phyloP scores from a whole-genome alignment of 2,113 vertebrate genomes.

The Dicaeum eximium region DNA sequence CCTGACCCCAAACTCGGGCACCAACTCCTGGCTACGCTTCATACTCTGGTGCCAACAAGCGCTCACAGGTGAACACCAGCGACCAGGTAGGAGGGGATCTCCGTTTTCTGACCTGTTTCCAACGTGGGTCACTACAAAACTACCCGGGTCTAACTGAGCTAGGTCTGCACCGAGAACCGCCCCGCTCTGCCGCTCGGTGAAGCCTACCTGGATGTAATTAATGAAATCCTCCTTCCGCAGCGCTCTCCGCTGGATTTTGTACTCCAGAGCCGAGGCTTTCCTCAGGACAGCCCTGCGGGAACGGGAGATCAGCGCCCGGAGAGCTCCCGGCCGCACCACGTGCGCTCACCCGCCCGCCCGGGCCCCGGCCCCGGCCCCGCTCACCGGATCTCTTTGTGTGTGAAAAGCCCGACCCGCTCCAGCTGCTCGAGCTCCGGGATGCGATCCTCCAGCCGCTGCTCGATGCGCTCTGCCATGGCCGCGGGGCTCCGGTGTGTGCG shows the following conservation, averaged over 20 bases:
- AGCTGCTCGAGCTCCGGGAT: conserved; percentile 89
- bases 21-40: fast-evolving
- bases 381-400: conserved; percentile 85
- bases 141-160: fast-evolving
- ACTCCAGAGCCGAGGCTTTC: conserved; percentile 88
- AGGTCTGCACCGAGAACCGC: fast-evolving
- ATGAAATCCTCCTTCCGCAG: conserved; percentile 91
- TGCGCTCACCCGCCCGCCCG: background rate
- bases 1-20: background rate
- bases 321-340: background rate
- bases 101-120: background rate
- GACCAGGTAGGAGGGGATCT: fast-evolving
- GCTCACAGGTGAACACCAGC: fast-evolving
- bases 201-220: conserved; percentile 85
- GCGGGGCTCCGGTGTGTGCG: background rate
- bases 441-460: conserved; percentile 87
- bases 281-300: conserved; percentile 84
- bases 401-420: conserved; percentile 90
- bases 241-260: conserved; percentile 85
- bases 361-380: background rate
- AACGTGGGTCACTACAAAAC: fast-evolving
- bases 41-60: fast-evolving
- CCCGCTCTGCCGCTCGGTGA: fast-evolving
- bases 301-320: background rate
- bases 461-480: conserved; percentile 86